These are phyloP conservation scores for Helicolenus hilgendorfi DNA, from an alignment of 2,797 vertebrate species.

Conservation along the genomic window DNA sequence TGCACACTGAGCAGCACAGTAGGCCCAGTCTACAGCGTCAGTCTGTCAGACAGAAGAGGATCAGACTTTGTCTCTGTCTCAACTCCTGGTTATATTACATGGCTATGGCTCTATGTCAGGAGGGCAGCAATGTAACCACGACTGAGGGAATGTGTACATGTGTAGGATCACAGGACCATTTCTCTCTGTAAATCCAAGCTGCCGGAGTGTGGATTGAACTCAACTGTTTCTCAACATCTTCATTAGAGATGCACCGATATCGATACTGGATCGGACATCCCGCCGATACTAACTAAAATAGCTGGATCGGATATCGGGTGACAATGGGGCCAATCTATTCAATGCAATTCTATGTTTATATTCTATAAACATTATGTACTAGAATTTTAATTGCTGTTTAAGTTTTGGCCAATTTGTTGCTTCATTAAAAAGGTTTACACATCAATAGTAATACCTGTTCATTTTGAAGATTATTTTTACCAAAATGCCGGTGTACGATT, in stretches of 20 bases:
- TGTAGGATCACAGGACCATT: conserved; percentile 7
- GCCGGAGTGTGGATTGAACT: not conserved
- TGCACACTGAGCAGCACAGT: not conserved
- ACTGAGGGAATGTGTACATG: conserved; percentile 19
- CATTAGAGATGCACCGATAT: too few species aligned
- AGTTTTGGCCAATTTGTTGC: not conserved
- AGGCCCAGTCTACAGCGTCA: not conserved
- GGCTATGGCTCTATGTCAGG: conserved; percentile 49
- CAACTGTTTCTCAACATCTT: not conserved
- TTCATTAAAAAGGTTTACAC: too few species aligned
- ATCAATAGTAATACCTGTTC: too few species aligned
- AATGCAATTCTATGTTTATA: too few species aligned
- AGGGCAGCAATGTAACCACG: conserved; percentile 36
- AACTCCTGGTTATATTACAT: conserved; percentile 63
- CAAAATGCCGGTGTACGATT: too few species aligned
- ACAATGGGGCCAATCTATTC: too few species aligned
- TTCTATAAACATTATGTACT: too few species aligned
- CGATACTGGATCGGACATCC: too few species aligned
- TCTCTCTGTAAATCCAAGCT: not conserved
- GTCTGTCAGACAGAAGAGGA: not conserved
- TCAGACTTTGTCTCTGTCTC: conserved; percentile 49
- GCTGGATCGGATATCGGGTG: too few species aligned
- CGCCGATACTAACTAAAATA: too few species aligned
- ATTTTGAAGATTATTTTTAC: too few species aligned
- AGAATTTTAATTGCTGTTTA: too few species aligned